Evolutionary conservation across 2,797 vertebrate species (phyloP).

Genomic region (Denticeps clupeoides): DNA sequence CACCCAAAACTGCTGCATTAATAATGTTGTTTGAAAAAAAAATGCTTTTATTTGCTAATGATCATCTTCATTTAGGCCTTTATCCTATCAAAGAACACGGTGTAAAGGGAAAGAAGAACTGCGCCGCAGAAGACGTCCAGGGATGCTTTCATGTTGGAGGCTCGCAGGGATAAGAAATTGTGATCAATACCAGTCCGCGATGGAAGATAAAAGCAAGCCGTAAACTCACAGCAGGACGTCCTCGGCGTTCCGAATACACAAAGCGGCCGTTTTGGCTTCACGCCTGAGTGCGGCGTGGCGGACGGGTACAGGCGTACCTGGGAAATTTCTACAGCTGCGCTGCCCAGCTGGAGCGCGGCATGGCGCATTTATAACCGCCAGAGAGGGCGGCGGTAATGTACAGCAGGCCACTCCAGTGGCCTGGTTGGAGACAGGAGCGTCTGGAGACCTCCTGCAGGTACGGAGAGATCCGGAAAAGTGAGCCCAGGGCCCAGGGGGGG

Average conservation of each 20-base stretch:
- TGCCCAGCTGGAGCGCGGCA: slow-evolving; percentile 5
- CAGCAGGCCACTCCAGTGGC: slow-evolving; percentile 45
- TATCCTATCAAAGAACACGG: slow-evolving; percentile 3
- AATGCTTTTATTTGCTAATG: no score
- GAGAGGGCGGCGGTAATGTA: slow-evolving; percentile 54
- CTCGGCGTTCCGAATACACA: slow-evolving; percentile 24
- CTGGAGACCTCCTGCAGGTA: slow-evolving; percentile 62
- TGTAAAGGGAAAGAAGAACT: background rate
- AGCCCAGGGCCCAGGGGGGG: slow-evolving; percentile 56
- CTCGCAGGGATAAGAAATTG: slow-evolving; percentile 29
- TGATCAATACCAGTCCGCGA: slow-evolving; percentile 25
- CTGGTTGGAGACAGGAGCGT: slow-evolving; percentile 39
- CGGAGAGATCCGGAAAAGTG: slow-evolving; percentile 42
- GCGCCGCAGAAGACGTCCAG: background rate
- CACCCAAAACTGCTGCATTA: no score
- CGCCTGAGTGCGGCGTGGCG: no score
- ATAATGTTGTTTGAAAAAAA: no score
- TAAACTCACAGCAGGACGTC: slow-evolving; percentile 29
- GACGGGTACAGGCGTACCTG: no score
- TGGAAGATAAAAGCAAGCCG: slow-evolving; percentile 19
- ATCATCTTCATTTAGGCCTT: no score
- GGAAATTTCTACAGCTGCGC: background rate
- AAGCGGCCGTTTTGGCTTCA: no score
- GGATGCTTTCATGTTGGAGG: slow-evolving; percentile 12
- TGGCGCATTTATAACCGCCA: slow-evolving; percentile 35